Conservation (phyloP, 2,888 invertebrate genomes). For the Barypeithes pellucidus region DNA sequence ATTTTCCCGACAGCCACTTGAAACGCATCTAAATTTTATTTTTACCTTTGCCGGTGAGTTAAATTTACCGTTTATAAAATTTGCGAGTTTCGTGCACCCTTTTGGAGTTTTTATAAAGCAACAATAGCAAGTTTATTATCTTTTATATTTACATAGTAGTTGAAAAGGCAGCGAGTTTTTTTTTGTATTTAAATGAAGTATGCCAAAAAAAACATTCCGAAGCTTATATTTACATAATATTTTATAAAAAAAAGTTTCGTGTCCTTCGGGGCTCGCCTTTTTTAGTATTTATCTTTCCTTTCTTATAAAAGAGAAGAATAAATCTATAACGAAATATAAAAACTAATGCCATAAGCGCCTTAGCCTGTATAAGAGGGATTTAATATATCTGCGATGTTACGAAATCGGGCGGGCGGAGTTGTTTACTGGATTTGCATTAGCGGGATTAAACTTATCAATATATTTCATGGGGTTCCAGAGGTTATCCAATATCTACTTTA, state of each 20-base stretch:
- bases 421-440: not conserved
- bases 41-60: not conserved
- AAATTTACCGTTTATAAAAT: not conserved
- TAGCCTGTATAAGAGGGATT: not conserved
- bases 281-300: not conserved
- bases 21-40: not conserved
- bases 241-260: constrained; percentile 1
- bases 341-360: not conserved
- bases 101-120: not conserved
- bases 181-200: not conserved
- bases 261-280: not conserved
- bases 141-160: constrained; percentile 1
- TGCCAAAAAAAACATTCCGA: not conserved
- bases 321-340: constrained; percentile 5
- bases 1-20: too few relatives aligned
- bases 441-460: too few relatives aligned
- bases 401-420: not conserved
- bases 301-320: not conserved
- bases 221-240: not conserved
- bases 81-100: not conserved
- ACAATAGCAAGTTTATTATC: constrained; percentile 4
- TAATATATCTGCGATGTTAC: not conserved
- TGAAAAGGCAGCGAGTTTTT: constrained; percentile 2
- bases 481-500: too few relatives aligned
- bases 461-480: too few relatives aligned